Conservation (phyloP, 2,113 vertebrate species). For the Panurus biarmicus region DNA sequence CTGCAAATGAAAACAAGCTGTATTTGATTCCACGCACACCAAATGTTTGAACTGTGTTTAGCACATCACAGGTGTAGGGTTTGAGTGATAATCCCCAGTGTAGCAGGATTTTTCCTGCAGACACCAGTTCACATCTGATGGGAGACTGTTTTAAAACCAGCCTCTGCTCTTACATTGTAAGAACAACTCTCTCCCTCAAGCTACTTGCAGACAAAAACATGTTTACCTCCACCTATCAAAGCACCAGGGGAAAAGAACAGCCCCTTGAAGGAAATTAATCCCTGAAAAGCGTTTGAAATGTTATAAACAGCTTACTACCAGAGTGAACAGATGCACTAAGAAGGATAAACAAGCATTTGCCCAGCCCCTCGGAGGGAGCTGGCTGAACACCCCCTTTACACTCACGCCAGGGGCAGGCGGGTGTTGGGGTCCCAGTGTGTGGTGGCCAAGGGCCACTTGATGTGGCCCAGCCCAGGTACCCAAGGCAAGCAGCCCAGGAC, state of each 20-base stretch:
- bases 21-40: background rate
- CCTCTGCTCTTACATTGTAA: background rate
- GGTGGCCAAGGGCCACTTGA: background rate
- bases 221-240: slow-evolving; percentile 45
- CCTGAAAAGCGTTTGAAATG: background rate
- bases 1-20: background rate
- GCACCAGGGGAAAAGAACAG: background rate
- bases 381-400: background rate
- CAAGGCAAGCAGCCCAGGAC: background rate
- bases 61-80: background rate
- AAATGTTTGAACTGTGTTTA: background rate
- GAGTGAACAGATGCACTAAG: background rate
- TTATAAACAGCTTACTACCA: background rate
- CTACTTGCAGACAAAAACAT: slow-evolving; percentile 22
- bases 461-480: background rate
- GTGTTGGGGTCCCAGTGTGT: fast-evolving
- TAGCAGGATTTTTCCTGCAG: background rate
- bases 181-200: slow-evolving; percentile 10
- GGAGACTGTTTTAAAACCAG: background rate
- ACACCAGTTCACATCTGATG: slow-evolving; percentile 7
- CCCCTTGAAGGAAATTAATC: slow-evolving; percentile 37
- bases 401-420: fast-evolving
- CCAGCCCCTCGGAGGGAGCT: background rate
- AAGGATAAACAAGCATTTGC: background rate
- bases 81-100: background rate